phyloP scores from a whole-genome alignment of 2,797 vertebrate species.

The Cyclura pinguis region DNA sequence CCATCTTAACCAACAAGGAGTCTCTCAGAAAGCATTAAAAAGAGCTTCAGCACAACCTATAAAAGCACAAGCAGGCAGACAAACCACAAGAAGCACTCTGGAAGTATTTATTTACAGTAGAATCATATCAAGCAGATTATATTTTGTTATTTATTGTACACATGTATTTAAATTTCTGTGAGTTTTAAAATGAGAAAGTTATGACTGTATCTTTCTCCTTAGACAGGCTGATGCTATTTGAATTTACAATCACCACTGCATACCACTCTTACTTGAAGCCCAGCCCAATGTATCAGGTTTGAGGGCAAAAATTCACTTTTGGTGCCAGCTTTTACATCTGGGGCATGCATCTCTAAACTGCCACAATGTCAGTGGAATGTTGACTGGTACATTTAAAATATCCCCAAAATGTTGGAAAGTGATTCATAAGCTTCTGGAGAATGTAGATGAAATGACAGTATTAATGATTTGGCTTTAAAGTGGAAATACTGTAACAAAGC shows the following conservation, averaged over 20 bases:
- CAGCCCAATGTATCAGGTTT: neutral
- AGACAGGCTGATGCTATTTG: no score
- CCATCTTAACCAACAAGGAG: neutral
- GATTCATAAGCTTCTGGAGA: slow-evolving; percentile 42
- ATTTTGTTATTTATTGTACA: neutral
- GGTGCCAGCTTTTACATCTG: slow-evolving; percentile 46
- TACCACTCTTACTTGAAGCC: neutral
- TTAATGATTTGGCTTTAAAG: slow-evolving; percentile 22
- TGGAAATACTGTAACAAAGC: neutral
- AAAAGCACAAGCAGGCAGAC: no score
- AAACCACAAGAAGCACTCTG: neutral
- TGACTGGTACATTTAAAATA: slow-evolving; percentile 39
- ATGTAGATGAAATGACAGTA: neutral
- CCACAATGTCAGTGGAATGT: slow-evolving; percentile 59
- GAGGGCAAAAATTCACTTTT: slow-evolving; percentile 34
- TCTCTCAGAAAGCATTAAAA: neutral
- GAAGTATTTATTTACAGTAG: neutral
- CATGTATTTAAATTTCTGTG: neutral
- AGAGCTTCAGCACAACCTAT: neutral
- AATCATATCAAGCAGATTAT: neutral
- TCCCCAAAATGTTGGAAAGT: slow-evolving; percentile 19
- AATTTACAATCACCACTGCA: neutral
- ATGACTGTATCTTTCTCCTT: neutral
- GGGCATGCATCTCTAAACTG: slow-evolving; percentile 45
- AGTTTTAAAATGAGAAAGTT: no score